phyloP scores from a whole-genome alignment of 2,797 vertebrate species.

The Mus caroli region DNA sequence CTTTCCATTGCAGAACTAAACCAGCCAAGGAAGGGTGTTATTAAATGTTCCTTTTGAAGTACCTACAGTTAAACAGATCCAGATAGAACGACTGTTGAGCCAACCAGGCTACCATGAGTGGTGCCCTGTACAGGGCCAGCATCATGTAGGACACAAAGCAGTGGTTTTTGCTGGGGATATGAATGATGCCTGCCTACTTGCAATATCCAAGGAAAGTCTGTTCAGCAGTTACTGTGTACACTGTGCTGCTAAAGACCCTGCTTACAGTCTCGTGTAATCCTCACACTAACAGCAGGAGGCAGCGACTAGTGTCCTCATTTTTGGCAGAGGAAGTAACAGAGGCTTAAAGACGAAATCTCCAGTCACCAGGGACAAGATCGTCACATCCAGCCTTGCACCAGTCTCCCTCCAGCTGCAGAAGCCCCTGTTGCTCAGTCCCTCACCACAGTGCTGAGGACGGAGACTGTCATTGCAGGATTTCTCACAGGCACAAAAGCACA shows the following conservation, averaged over 20 bases:
- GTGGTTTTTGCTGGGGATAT: not conserved
- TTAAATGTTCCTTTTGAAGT: slow-evolving; percentile 74
- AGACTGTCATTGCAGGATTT: slow-evolving; percentile 63
- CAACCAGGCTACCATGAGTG: slow-evolving; percentile 14
- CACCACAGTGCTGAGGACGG: not conserved
- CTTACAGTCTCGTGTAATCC: not conserved
- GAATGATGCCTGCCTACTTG: not conserved
- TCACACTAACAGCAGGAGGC: not conserved
- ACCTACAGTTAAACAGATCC: slow-evolving; percentile 75
- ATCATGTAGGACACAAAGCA: not conserved
- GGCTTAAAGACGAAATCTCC: not conserved
- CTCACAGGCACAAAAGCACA: slow-evolving; percentile 49
- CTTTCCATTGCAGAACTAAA: slow-evolving; percentile 74
- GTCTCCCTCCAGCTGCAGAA: not conserved
- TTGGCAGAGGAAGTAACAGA: not conserved
- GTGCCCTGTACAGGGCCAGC: not conserved
- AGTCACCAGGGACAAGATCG: not conserved
- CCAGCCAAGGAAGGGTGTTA: slow-evolving; percentile 65
- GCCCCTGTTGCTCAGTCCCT: not conserved
- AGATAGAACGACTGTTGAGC: slow-evolving; percentile 12
- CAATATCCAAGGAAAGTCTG: not conserved
- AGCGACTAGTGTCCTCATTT: not conserved
- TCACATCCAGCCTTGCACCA: not conserved
- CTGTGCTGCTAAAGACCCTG: not conserved
- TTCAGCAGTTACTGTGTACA: not conserved